phyloP scores from a whole-genome alignment of 92 coral and sea anemone species.

The Siderastrea siderea region DNA sequence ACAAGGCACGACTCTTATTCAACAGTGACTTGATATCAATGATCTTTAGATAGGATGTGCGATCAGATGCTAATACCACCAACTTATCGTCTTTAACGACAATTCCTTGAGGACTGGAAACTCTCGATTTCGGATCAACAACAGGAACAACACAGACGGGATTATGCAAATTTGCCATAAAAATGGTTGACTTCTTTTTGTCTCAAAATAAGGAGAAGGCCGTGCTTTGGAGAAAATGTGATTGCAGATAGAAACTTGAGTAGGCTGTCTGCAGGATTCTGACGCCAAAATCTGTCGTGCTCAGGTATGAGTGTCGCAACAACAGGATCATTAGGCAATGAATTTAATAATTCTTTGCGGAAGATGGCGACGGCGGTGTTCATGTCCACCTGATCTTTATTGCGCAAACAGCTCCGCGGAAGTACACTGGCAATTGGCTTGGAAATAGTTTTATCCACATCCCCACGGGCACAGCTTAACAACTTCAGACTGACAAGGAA shows the following conservation, averaged over 20 bases:
- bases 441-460: constrained; percentile 27
- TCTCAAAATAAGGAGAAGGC: too few species aligned
- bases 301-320: constrained; percentile 55
- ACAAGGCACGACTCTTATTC: too few species aligned
- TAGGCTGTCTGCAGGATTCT: constrained; percentile 49
- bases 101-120: too few species aligned
- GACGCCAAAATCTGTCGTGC: constrained; percentile 63
- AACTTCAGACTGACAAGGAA: constrained; percentile 38
- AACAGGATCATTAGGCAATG: constrained; percentile 44
- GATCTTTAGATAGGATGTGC: too few species aligned
- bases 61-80: too few species aligned
- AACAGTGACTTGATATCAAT: too few species aligned
- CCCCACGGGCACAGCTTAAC: constrained; percentile 46
- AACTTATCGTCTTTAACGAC: too few species aligned
- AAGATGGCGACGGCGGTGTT: constrained; percentile 44
- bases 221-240: too few species aligned
- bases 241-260: constrained; percentile 28
- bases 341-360: constrained; percentile 28
- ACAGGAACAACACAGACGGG: too few species aligned
- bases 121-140: too few species aligned
- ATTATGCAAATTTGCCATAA: too few species aligned
- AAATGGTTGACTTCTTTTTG: too few species aligned
- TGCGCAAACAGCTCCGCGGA: constrained; percentile 33
- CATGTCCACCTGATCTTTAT: constrained; percentile 39
- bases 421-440: constrained; percentile 53